Base-by-base conservation (phyloP, 2,888 invertebrate species). In the Catotricha subobsoleta region DNA sequence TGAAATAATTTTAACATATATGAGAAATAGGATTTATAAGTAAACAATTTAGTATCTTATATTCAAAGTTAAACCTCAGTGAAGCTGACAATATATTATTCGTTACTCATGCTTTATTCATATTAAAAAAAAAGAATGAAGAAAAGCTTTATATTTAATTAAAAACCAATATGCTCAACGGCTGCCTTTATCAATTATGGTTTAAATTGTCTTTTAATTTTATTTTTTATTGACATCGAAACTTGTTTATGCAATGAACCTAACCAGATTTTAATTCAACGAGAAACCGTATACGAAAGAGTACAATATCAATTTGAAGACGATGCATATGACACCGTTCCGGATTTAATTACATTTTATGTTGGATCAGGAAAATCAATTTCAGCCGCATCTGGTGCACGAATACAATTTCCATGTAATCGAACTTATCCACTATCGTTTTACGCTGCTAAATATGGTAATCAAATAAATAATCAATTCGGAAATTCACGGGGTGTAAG, bases 231-330 rank as follows among this genome's bases (percentile, higher is more conserved):
- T n/a, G n/a, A n/a, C n/a, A n/a, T n/a, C n/a, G n/a, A n/a, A n/a
- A n/a, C n/a, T 16, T 35, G 23, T 21, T 34, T 16, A 3, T 13
- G 13, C 15, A 27, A n/a, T n/a, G n/a, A n/a, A n/a, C n/a, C n/a
- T n/a, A n/a, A n/a, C 12, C 56, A 84, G 84, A 76, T 82, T 46
- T 71, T 83, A 2, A 71, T 86, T 2, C 86, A 88, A 54, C 84
- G 86, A 0, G 84, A 88, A 52, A 90, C 90, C 0, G 87, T 90
- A 5, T 91, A 91, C 60, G 88, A 91, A 61, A 69, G 83, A 49
- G 79, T 88, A 23, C 87, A 91, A 57, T 94, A 83, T 59, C 86
- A 88, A 55, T 90, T 94, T 57, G 94, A 94, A 61, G 90, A 90
- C 54, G 87, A 90, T 57, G 79, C 84, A 1, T 94, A 90, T 55